These are phyloP conservation scores for Cenopis cana DNA, from an alignment of 2,888 invertebrate genomes.

Conservation along the genomic window DNA sequence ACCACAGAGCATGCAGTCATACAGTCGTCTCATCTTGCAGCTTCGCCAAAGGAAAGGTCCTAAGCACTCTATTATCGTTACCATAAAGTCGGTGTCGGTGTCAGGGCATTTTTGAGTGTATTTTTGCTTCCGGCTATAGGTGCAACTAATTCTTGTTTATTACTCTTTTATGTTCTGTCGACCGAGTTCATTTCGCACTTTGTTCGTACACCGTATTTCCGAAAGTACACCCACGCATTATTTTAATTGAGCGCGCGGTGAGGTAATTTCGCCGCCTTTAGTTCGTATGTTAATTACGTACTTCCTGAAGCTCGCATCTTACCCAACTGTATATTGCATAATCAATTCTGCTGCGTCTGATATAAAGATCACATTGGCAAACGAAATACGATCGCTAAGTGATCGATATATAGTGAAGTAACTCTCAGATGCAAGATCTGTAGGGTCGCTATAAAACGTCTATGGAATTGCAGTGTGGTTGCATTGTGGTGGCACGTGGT, in stretches of 20 bases:
- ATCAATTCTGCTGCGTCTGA: background rate
- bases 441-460: constrained; percentile 24
- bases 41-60: background rate
- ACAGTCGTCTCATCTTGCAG: background rate
- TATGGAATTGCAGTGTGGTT: constrained; percentile 25
- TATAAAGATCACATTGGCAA: background rate
- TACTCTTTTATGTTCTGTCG: background rate
- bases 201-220: constrained; percentile 5
- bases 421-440: constrained; percentile 15
- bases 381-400: background rate
- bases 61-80: no score
- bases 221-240: constrained; percentile 36
- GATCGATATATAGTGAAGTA: constrained; percentile 22
- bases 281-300: constrained; percentile 19
- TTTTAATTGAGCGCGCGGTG: constrained; percentile 38
- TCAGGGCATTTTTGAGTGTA: background rate
- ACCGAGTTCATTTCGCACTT: constrained; percentile 7
- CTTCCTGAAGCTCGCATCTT: background rate
- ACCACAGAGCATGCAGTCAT: background rate
- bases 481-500: constrained; percentile 56
- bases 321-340: background rate
- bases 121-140: background rate
- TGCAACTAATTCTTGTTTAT: background rate
- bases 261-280: constrained; percentile 32
- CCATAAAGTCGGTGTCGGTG: background rate